Conservation (phyloP, 2,113 vertebrate genomes). For the Quiscalus mexicanus region DNA sequence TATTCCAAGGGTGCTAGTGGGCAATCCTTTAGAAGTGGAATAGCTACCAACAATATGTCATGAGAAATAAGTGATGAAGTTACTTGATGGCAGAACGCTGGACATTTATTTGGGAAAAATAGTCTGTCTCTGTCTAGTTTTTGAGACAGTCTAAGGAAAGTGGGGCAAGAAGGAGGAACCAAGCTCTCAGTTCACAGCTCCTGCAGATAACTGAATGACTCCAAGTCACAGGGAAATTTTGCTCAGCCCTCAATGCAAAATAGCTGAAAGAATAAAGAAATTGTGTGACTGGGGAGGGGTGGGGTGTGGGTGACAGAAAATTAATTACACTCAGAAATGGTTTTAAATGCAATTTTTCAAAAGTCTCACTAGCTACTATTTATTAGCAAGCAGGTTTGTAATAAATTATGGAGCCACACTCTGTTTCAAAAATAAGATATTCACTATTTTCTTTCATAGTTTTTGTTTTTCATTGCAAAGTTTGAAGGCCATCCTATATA, state of each 20-base stretch:
- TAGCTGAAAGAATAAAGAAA: background rate
- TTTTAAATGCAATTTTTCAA: background rate
- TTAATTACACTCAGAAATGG: background rate
- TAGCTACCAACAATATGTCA: conserved; percentile 20
- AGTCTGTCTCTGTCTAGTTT: background rate
- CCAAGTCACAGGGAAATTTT: background rate
- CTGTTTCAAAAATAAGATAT: background rate
- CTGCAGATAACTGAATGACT: background rate
- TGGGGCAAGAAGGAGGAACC: background rate
- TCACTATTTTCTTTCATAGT: background rate
- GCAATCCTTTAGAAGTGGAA: background rate
- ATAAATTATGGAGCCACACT: background rate
- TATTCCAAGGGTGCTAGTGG: conserved; percentile 19
- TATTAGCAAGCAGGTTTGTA: background rate
- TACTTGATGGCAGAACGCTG: background rate
- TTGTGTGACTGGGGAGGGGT: background rate
- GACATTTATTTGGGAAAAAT: background rate
- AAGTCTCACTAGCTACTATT: background rate
- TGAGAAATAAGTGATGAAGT: background rate
- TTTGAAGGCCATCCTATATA: background rate
- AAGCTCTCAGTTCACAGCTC: background rate
- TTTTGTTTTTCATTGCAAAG: background rate
- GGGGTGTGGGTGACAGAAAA: background rate
- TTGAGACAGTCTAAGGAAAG: background rate
- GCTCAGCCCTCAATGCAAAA: background rate